Conservation (phyloP, 2,888 invertebrate species). For the Xestoiulus laeticollis region DNA sequence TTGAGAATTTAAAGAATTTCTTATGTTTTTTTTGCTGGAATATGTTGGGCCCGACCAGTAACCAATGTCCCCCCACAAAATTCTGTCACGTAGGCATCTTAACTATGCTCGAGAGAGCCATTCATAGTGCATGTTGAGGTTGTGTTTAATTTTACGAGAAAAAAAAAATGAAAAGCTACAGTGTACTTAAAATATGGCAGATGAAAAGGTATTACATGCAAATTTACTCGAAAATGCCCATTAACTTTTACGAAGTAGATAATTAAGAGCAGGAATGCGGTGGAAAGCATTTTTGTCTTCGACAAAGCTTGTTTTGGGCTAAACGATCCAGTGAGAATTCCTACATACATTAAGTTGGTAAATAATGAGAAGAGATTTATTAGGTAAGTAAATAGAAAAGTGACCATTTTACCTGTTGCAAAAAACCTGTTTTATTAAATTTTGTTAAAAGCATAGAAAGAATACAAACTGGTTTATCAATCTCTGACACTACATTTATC, state of each 20-base stretch:
- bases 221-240: not conserved
- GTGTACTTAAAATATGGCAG: not conserved
- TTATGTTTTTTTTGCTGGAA: not conserved
- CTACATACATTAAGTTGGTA: not conserved
- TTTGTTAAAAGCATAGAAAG: not conserved
- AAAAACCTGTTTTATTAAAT: not conserved
- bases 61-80: constrained; percentile 2
- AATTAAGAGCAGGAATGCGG: not conserved
- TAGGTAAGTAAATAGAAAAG: not conserved
- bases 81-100: constrained; percentile 6
- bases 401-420: not conserved
- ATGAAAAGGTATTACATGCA: not conserved
- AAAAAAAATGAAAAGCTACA: not conserved
- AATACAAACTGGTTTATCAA: no score
- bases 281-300: not conserved
- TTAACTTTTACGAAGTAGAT: not conserved
- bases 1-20: not conserved
- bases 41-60: constrained; percentile 17
- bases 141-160: not conserved
- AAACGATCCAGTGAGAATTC: constrained; percentile 1
- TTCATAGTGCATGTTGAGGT: not conserved
- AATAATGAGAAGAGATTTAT: not conserved
- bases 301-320: not conserved
- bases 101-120: not conserved
- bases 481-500: no score